Conservation (phyloP, 2,797 vertebrate species). For the Rousettus madagascariensis region DNA sequence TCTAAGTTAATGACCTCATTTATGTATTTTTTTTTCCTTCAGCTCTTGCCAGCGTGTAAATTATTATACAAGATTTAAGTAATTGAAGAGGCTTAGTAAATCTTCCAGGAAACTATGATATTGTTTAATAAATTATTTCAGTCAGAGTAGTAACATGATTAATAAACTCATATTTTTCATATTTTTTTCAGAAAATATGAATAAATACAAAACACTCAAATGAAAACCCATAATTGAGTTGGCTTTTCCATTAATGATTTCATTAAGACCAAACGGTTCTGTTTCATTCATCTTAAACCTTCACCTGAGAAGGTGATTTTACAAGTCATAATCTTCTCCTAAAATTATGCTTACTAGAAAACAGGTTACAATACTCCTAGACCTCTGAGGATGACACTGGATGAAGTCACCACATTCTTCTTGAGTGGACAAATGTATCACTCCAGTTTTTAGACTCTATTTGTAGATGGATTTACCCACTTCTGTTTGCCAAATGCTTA, state of each 20-base stretch:
- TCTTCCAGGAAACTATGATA: constrained; percentile 46
- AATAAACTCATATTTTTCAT: constrained; percentile 33
- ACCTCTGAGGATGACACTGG: too few species aligned
- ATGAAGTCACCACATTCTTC: neutral
- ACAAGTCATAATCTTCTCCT: neutral
- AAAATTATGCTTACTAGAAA: neutral
- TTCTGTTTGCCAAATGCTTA: neutral
- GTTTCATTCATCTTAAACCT: neutral
- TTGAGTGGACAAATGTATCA: neutral
- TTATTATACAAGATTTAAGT: constrained; percentile 52
- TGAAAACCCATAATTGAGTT: neutral
- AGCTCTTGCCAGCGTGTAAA: constrained; percentile 22
- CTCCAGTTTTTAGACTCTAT: neutral
- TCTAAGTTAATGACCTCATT: constrained; percentile 25
- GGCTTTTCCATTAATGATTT: constrained; percentile 43
- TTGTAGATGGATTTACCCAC: neutral
- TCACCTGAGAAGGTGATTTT: neutral
- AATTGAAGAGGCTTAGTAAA: constrained; percentile 45
- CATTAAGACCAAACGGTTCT: neutral
- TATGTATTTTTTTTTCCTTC: neutral
- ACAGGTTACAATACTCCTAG: neutral
- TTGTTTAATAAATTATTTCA: constrained; percentile 54
- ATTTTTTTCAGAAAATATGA: constrained; percentile 2
- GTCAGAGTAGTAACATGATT: constrained; percentile 24
- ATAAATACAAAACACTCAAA: neutral